These are phyloP conservation scores for Borostomias antarcticus DNA, from an alignment of 2,797 vertebrate genomes.

Conservation along the genomic window DNA sequence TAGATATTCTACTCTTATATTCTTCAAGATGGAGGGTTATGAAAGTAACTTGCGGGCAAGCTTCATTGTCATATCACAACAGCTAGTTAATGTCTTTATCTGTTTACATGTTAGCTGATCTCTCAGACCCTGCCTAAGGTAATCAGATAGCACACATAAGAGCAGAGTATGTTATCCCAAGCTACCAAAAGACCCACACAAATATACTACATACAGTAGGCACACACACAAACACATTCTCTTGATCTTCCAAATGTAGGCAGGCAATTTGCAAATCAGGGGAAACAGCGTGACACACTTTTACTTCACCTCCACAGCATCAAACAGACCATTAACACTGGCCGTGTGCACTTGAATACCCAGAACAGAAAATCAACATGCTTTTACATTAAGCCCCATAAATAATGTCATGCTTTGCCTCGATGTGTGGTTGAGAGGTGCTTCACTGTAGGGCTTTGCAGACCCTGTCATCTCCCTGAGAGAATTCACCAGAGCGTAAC, in stretches of 20 bases:
- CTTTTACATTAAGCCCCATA: constrained; percentile 1
- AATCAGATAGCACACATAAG: no score
- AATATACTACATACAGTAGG: no score
- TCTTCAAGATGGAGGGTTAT: no score
- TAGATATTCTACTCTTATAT: background rate
- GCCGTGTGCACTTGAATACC: background rate
- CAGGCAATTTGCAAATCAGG: no score
- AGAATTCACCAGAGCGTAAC: background rate
- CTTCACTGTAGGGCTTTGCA: background rate
- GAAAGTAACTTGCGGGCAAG: no score
- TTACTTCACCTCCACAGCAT: background rate
- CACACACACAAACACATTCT: background rate
- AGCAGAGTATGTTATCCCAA: background rate
- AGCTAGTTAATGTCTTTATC: no score
- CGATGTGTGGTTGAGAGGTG: background rate
- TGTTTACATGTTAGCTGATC: no score
- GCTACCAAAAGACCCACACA: background rate
- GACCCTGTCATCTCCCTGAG: background rate
- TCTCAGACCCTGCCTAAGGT: no score
- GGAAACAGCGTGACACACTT: background rate
- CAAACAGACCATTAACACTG: background rate
- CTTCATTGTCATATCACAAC: no score
- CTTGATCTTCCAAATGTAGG: background rate
- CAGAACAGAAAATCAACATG: background rate
- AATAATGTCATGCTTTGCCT: background rate